Base-by-base conservation (phyloP, 2,797 vertebrate species). In the Pachyuromys duprasi region DNA sequence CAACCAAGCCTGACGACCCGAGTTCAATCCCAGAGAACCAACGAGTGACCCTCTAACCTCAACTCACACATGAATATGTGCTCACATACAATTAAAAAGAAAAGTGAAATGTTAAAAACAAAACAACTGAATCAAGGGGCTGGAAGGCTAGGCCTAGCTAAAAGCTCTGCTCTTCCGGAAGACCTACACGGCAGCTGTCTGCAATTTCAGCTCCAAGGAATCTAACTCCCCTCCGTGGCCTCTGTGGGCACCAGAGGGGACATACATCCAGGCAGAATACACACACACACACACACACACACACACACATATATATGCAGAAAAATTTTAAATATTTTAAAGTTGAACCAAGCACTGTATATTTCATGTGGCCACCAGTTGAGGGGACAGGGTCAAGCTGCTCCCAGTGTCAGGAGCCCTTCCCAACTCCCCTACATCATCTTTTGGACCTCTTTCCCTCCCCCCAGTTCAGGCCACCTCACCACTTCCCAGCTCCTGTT, bases 401-500 rank as follows among this genome's bases (percentile, higher is more conserved):
- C 65, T 49, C 2, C 28, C 49, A 53, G 86, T 13, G 57, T 69
- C 39, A 4, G 9, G 7, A 31, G 74, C 75, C 53, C 14, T 74
- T 20, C 39, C 75, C n/a, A 42, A 28, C 26, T 49, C 87, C 22
- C 60, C 12, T 62, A 63, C 60, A 11, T 80, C 28, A 62, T 60
- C 20, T 87, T 83, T 53, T 5, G 2, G 8, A 7, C 67, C 45
- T 80, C 79, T 55, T 39, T 70, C 6, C 31, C 69, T 84, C 17
- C 79, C 74, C 60, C 39, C 9, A 63, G 8, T 5, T 55, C 74
- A 39, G 39, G 96, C 84, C 90, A 84, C 91, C 90, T 96, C 94
- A 95, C 74, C 82, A 60, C 69, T 90, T 89, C 69, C 45, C 70
- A 95, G 87, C 75, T 86, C 42, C 17, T 4, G 74, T 96, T 95